Evolutionary conservation across 92 coral and sea anemone genomes (phyloP), one percentile per base, ranked within the genome.

Genomic region (Epizoanthus scotinus): DNA sequence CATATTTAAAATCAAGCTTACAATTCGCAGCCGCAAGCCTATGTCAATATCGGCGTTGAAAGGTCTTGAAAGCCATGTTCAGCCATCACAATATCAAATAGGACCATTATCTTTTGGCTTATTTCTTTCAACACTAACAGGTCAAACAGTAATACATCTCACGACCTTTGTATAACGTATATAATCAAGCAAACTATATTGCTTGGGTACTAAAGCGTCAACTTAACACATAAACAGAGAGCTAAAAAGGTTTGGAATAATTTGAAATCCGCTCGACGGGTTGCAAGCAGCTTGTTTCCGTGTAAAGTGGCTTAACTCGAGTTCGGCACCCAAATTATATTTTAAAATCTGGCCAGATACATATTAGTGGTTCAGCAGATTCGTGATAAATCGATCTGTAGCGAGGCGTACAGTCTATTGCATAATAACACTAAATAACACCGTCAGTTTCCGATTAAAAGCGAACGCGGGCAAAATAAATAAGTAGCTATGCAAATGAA

Each of bases 401-500:
- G 52, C 52, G 52, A 72, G 9, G 50, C 65, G 19, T 24, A 36
- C 2, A 63, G 26, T 59, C 7, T 75, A 8, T 22, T 19, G 24
- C 25, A n/a, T 0, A 15, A 59, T 21, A 38, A 36, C 60, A 9
- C 34, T 14, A 55, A 54, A 31, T 29, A 21, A 60, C 14, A 13
- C 42, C 40, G 44, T 31, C 15, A 17, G 27, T 24, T 68, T 38
- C 18, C 17, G 52, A 69, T 15, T 40, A 20, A 69, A 40, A 53
- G 55, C 18, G 57, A 75, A 75, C 29, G 68, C 67, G 69, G 81
- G 68, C 34, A 44, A 75, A 75, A 59, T 75, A 36, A 28, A 20
- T 75, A 75, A 75, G 81, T 36, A 59, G 67, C 38, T 60, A 75
- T 75, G 81, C 81, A 75, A 75, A 75, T 75, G 67, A 75, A 68